Evolutionary conservation across 2,113 vertebrate genomes (phyloP), one percentile per base, ranked within the genome.

Genomic region (Bucco capensis): DNA sequence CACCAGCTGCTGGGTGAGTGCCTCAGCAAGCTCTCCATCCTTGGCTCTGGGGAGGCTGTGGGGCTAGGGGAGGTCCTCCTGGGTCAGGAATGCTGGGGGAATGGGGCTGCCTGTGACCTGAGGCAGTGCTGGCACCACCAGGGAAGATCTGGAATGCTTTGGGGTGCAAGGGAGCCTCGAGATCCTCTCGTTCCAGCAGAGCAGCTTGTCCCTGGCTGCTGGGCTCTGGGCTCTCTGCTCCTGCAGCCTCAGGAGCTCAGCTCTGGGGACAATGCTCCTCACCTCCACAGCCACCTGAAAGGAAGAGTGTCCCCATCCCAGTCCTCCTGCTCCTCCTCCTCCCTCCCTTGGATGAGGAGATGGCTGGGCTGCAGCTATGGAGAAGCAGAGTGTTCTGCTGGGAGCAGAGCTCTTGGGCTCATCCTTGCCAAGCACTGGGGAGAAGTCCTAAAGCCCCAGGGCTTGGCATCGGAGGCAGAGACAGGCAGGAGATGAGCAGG

Each of bases 271-370:
- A 40, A 49, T 3, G 42, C 37, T 28, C 24, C 75, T 18, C 30
- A 22, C 24, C 76, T 13, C n/a, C n/a, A n/a, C n/a, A n/a, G n/a
- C n/a, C n/a, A n/a, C n/a, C n/a, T n/a, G n/a, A n/a, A n/a, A n/a
- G n/a, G n/a, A n/a, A n/a, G n/a, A 18, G 40, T 1, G 0, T 14
- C 12, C 46, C 23, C 49, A 11, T 33, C 37, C 15, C 30, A 22
- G 54, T 11, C 22, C 62, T 50, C 30, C 69, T 61, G 15, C 3
- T 2, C 1, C 56, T 2, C 65, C 61, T 42, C 40, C 66, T 53
- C 3, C 0, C 31, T 15, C 3, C 0, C 31, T 15, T 1, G 38
- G 58, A 1, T 14, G 74, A 49, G 3, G 70, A 15, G 19, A 5
- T 23, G 81, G 61, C 69, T 62, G 85, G 0, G 8, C 4, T 8